Conservation (phyloP, 2,888 invertebrate genomes). For the Hydroisotoma schaefferi region DNA sequence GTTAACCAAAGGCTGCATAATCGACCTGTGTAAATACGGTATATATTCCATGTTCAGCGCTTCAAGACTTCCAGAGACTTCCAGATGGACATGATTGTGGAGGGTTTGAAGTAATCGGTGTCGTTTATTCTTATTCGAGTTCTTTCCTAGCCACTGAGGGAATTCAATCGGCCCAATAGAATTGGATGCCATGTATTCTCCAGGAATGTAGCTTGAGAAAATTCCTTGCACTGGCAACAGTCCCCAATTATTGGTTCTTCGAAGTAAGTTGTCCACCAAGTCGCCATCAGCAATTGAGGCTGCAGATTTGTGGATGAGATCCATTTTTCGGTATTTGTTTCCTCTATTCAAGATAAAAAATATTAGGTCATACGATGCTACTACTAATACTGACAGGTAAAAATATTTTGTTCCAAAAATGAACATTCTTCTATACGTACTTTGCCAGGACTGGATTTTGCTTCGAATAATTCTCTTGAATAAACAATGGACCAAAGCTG, state of each 20-base stretch:
- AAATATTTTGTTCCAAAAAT: too few species aligned
- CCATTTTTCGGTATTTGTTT: slow-evolving; percentile 58
- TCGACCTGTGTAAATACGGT: slow-evolving; percentile 68
- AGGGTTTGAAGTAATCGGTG: slow-evolving; percentile 77
- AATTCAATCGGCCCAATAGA: slow-evolving; percentile 78
- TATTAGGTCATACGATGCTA: too few species aligned
- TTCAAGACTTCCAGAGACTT: slow-evolving; percentile 74
- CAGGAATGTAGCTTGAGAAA: slow-evolving; percentile 86
- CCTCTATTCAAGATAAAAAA: slow-evolving; percentile 52
- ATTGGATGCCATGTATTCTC: slow-evolving; percentile 76
- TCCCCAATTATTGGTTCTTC: slow-evolving; percentile 70
- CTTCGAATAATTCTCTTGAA: slow-evolving; percentile 92
- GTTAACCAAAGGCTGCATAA: slow-evolving; percentile 71
- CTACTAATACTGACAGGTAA: too few species aligned
- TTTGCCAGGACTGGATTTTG: slow-evolving; percentile 72
- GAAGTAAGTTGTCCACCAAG: slow-evolving; percentile 74
- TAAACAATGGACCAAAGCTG: slow-evolving; percentile 90
- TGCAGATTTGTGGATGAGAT: slow-evolving; percentile 72
- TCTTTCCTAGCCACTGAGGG: slow-evolving; percentile 94
- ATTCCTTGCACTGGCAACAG: slow-evolving; percentile 82
- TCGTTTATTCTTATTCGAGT: slow-evolving; percentile 78
- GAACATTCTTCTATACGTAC: slow-evolving; percentile 56
- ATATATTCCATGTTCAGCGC: slow-evolving; percentile 86
- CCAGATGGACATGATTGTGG: slow-evolving; percentile 68
- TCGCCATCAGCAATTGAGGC: slow-evolving; percentile 85